A percentile compares a stretch with the other conserved stretches of the same genome.
Evolutionary conservation across 1,140 invertebrate species (phyloP).

Genomic region (Lutraria rhynchaena): DNA sequence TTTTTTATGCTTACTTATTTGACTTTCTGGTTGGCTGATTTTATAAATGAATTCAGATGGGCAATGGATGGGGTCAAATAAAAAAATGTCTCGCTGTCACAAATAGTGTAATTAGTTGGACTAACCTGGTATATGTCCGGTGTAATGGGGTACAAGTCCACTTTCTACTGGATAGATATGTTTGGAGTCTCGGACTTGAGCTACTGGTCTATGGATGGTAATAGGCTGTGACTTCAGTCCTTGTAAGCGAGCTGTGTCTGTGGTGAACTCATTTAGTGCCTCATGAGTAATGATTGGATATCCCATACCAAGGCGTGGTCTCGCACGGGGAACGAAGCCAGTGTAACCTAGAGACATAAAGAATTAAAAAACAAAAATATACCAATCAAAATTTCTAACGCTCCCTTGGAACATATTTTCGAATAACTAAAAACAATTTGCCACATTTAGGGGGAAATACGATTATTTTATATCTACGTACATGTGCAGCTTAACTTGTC

Average conservation of each 20-base stretch:
- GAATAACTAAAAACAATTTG: too few species aligned
- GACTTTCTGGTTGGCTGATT: too few species aligned
- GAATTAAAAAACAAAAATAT: background rate
- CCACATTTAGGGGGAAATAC: too few species aligned
- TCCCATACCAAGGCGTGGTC: constrained; percentile 69
- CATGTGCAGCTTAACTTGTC: too few species aligned
- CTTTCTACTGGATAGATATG: constrained; percentile 71
- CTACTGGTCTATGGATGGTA: constrained; percentile 24
- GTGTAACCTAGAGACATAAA: constrained; percentile 73
- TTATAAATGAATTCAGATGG: too few species aligned
- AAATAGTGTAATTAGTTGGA: too few species aligned
- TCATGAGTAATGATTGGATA: constrained; percentile 74
- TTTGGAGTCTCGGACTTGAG: constrained; percentile 55
- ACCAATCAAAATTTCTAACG: background rate
- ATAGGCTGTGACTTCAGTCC: constrained; percentile 49
- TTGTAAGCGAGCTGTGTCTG: constrained; percentile 56
- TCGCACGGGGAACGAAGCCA: constrained; percentile 71
- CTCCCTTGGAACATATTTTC: too few species aligned
- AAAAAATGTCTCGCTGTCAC: too few species aligned
- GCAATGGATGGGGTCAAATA: too few species aligned
- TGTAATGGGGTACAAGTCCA: constrained; percentile 76
- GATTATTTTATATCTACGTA: too few species aligned
- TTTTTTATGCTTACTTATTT: too few species aligned
- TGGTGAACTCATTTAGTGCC: constrained; percentile 74
- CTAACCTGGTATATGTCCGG: constrained; percentile 76